Evolutionary conservation across 2,888 invertebrate genomes (phyloP).

Genomic region (Kryphioiulus occultus): DNA sequence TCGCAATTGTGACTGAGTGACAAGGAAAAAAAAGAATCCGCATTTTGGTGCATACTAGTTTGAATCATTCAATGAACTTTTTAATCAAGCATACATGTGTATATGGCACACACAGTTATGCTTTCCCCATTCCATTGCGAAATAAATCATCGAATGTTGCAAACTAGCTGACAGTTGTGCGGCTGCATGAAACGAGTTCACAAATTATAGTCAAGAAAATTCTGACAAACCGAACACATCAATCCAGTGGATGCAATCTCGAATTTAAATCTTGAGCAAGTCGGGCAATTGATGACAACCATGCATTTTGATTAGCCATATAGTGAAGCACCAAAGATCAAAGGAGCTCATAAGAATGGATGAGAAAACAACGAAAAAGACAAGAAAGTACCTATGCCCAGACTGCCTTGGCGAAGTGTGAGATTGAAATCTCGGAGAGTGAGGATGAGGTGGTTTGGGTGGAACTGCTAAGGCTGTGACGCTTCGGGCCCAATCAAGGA

Average conservation of each 20-base stretch:
- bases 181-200: not conserved
- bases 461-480: conserved; percentile 53
- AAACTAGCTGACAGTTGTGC: not conserved
- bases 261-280: not conserved
- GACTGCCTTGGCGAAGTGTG: conserved; percentile 51
- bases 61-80: not conserved
- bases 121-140: not conserved
- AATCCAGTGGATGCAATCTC: not conserved
- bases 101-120: not conserved
- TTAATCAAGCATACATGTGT: not conserved
- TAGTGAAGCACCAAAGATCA: not conserved
- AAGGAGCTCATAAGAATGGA: not conserved
- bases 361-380: not conserved
- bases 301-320: not conserved
- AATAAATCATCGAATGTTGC: not conserved
- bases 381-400: conserved; percentile 50
- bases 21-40: not conserved
- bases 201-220: not conserved
- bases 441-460: conserved; percentile 50
- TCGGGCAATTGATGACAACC: not conserved
- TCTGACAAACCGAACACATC: not conserved
- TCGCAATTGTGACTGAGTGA: not conserved
- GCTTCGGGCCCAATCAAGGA: conserved; percentile 53
- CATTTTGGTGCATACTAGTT: not conserved
- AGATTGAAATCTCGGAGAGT: conserved; percentile 49